A percentile compares a stretch with the other conserved stretches of the same genome.
Conservation (phyloP, 53 echinoderm and acorn worm species). For the Holothuria scabra region DNA sequence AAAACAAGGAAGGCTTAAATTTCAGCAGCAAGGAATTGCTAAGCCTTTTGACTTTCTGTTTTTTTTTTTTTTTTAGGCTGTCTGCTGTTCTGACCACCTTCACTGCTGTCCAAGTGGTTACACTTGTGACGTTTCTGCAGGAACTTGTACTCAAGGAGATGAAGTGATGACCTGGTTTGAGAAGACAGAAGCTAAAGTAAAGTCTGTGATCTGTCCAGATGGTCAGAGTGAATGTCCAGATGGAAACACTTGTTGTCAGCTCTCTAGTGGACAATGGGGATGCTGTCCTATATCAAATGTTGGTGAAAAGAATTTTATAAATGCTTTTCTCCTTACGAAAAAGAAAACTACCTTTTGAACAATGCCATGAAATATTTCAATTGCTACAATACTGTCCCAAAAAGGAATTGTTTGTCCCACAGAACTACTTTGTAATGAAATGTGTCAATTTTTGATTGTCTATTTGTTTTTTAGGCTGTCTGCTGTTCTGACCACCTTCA, state of each 20-base stretch:
- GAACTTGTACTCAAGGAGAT: conserved; percentile 48
- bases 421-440: too few relatives aligned
- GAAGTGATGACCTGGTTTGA: conserved; percentile 45
- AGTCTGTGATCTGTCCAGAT: conserved; percentile 6
- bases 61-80: conserved; percentile 80
- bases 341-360: too few relatives aligned
- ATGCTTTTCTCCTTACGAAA: neutral
- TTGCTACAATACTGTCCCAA: too few relatives aligned
- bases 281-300: conserved; percentile 76
- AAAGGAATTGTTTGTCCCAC: too few relatives aligned
- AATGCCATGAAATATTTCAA: too few relatives aligned
- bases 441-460: too few relatives aligned
- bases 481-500: too few relatives aligned
- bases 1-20: too few relatives aligned
- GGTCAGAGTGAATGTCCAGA: conserved; percentile 15
- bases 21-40: too few relatives aligned
- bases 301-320: neutral
- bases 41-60: too few relatives aligned
- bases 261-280: conserved; percentile 52
- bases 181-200: conserved; percentile 19
- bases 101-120: conserved; percentile 70
- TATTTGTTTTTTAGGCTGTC: too few relatives aligned
- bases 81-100: conserved; percentile 68
- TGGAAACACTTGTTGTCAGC: conserved; percentile 62
- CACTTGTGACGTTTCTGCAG: conserved; percentile 55